Conservation (phyloP, 2,113 vertebrate genomes). For the Pteropus alecto region DNA sequence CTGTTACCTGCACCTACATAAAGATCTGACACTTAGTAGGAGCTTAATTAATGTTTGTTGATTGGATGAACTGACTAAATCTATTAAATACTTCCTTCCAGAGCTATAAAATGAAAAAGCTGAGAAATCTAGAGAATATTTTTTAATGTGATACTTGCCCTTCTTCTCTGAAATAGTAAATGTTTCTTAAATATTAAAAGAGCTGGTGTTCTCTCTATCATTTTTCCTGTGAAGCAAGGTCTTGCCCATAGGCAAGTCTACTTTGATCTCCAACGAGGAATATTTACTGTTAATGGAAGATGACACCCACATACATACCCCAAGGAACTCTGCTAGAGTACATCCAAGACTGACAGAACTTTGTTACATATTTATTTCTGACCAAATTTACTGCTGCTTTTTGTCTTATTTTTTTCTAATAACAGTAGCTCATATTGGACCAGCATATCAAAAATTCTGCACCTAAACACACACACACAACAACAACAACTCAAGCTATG, state of each 20-base stretch:
- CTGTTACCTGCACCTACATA: background rate
- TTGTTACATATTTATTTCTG: conserved; percentile 65
- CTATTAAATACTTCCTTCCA: conserved; percentile 11
- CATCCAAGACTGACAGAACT: conserved; percentile 61
- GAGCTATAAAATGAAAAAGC: background rate
- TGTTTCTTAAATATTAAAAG: conserved; percentile 23
- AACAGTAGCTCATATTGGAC: conserved; percentile 69
- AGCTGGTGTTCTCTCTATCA: background rate
- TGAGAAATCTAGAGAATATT: conserved; percentile 1
- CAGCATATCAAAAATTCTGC: conserved; percentile 68
- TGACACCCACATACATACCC: conserved; percentile 4
- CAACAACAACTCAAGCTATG: conserved; percentile 55
- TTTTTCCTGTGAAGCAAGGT: conserved; percentile 61
- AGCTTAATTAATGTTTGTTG: conserved; percentile 10
- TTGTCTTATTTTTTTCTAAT: conserved; percentile 62
- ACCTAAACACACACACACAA: background rate
- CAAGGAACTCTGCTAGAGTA: conserved; percentile 51
- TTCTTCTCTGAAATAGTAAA: conserved; percentile 16
- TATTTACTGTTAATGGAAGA: conserved; percentile 37
- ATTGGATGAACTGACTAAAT: background rate
- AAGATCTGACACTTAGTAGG: background rate
- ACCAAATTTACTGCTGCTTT: conserved; percentile 63
- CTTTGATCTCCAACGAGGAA: conserved; percentile 1
- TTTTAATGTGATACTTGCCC: background rate
- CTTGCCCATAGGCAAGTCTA: conserved; percentile 49